Conservation (phyloP, 2,888 invertebrate species). For the Drosophila monieri region DNA sequence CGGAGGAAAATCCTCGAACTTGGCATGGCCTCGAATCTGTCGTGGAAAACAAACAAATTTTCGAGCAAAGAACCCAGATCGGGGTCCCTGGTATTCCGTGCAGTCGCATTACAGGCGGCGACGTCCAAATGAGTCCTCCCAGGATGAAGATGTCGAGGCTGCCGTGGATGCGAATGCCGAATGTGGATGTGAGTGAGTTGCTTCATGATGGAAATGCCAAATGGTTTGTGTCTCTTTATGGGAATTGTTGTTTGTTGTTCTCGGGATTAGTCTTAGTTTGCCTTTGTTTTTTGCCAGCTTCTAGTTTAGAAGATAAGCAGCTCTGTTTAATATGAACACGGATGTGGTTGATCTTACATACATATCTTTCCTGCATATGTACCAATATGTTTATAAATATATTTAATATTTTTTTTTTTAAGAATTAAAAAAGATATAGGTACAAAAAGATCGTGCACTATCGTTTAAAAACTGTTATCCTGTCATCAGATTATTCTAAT, state of each 20-base stretch:
- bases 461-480: no score
- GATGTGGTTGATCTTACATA: background rate
- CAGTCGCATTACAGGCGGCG: conserved; percentile 75
- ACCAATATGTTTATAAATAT: no score
- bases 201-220: conserved; percentile 75
- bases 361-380: background rate
- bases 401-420: no score
- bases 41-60: conserved; percentile 43
- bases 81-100: conserved; percentile 50
- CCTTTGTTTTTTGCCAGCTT: conserved; percentile 55
- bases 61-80: conserved; percentile 23
- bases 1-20: conserved; percentile 38
- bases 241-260: conserved; percentile 78
- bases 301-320: conserved; percentile 74
- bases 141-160: conserved; percentile 17
- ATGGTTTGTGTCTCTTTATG: conserved; percentile 79
- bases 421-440: no score
- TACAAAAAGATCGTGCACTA: no score
- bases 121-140: conserved; percentile 64
- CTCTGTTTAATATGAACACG: conserved; percentile 9
- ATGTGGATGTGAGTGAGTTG: conserved; percentile 42
- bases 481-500: no score
- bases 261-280: conserved; percentile 54
- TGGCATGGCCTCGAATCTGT: conserved; percentile 30
- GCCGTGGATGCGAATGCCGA: conserved; percentile 14